Evolutionary conservation across 2,797 vertebrate genomes (phyloP), one percentile per base, ranked within the genome.

Genomic region (Cygnus olor): DNA sequence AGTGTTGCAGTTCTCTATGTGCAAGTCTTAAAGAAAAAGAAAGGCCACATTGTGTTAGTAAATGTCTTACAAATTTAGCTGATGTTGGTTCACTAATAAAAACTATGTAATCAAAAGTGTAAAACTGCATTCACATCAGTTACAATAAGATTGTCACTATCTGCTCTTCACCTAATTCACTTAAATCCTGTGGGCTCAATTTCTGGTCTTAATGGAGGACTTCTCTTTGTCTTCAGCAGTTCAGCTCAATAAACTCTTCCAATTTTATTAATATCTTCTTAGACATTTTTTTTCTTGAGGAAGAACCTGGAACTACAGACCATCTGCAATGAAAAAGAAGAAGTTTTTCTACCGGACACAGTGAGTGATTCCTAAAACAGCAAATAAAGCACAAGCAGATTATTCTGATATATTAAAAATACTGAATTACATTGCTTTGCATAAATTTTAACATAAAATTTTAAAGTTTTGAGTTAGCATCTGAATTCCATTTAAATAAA

Each of bases 131-230:
- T 96, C 34, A 82, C 54, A 61, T 89, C 83, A 92, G 63, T 78
- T 96, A 88, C 71, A 94, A 93, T 49, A 93, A 94, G 47, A 57
- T 91, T 92, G 40, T 87, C 92, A 70, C 56, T 73, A 36, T 56
- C 34, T 34, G 90, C 70, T 91, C 70, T 81, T 90, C 61, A 84
- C 47, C 22, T 49, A 16, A 53, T 58, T 85, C 57, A 51, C 16
- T 16, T 47, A 77, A 80, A 65, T 76, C 61, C 53, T 7, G 1
- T 22, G 65, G 42, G 44, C 51, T 78, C 32, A 61, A 1, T 81
- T 79, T 84, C 45, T 22, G 19, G 49, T 65, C 42, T 69, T 69
- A 15, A 32, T 28, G 19, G 12, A 72, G 10, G 18, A 74, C 60
- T 51, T 95, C 54, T 85, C 30, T 91, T 72, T 71, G 36, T 64